Evolutionary conservation across 2,888 invertebrate species (phyloP).

Genomic region (Sesia bembeciformis): DNA sequence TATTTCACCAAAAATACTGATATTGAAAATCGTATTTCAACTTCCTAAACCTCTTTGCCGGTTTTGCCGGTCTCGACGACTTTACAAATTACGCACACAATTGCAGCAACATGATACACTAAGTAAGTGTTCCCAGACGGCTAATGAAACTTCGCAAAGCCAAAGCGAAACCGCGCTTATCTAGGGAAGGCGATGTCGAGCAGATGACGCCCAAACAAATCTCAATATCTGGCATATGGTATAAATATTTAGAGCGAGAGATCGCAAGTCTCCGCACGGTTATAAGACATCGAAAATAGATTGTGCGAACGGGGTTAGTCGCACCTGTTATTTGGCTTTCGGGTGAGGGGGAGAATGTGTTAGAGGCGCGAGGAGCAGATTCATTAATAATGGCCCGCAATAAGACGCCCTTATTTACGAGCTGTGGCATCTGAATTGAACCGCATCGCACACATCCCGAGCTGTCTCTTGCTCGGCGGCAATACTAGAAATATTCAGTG

Average conservation of each 20-base stretch:
- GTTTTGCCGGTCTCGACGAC: no score
- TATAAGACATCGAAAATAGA: conserved; percentile 74
- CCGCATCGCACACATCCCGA: conserved; percentile 32
- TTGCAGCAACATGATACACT: conserved; percentile 53
- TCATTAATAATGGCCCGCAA: conserved; percentile 73
- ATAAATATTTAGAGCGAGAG: conserved; percentile 70
- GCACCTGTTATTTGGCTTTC: conserved; percentile 72
- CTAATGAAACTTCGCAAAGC: conserved; percentile 65
- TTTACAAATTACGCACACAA: conserved; percentile 34
- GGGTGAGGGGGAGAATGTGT: conserved; percentile 40
- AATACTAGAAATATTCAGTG: not conserved
- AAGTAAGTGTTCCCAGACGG: conserved; percentile 55
- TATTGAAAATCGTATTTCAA: no score
- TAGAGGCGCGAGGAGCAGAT: conserved; percentile 46
- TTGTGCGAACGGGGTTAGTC: conserved; percentile 74
- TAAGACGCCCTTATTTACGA: conserved; percentile 72
- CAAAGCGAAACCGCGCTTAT: conserved; percentile 56
- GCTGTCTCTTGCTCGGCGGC: conserved; percentile 14
- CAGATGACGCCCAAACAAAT: conserved; percentile 72
- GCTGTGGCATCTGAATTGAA: conserved; percentile 52
- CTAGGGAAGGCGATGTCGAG: conserved; percentile 58
- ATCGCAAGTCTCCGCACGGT: conserved; percentile 65
- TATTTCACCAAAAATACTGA: no score
- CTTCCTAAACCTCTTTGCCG: no score
- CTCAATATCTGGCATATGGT: conserved; percentile 69